phyloP scores from a whole-genome alignment of 2,113 vertebrate species.

The Oryzias woworae region DNA sequence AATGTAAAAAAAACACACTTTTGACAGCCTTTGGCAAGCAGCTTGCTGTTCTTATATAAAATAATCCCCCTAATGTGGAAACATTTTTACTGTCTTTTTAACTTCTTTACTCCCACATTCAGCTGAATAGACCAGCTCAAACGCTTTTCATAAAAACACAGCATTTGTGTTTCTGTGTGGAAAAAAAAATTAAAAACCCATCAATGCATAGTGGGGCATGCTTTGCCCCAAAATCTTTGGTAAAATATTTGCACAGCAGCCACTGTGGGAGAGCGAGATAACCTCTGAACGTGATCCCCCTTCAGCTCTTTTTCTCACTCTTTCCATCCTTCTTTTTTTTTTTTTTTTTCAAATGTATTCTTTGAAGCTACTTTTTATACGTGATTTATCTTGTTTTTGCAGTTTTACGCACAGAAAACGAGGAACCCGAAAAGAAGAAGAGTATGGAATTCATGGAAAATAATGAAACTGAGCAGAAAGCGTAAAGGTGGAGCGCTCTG shows the following conservation, averaged over 20 bases:
- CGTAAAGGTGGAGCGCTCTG: constrained; percentile 32
- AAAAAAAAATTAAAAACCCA: constrained; percentile 7
- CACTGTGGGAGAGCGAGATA: constrained; percentile 61
- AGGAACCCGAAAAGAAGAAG: background rate
- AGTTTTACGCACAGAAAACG: constrained; percentile 13
- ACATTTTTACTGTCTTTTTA: too few relatives aligned
- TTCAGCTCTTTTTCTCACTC: constrained; percentile 2
- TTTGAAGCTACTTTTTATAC: constrained; percentile 29
- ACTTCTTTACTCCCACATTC: too few relatives aligned
- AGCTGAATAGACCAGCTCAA: too few relatives aligned
- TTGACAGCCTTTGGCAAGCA: too few relatives aligned
- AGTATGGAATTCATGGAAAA: background rate
- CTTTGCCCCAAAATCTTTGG: constrained; percentile 64
- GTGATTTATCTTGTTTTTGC: constrained; percentile 26
- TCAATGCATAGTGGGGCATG: constrained; percentile 16
- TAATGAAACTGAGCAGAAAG: constrained; percentile 12
- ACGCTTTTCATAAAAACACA: constrained; percentile 4
- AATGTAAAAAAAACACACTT: too few relatives aligned
- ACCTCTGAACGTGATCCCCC: constrained; percentile 54
- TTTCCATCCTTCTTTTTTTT: background rate
- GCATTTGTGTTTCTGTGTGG: constrained; percentile 14
- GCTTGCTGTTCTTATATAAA: too few relatives aligned
- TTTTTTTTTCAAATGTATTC: constrained; percentile 24
- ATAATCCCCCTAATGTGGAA: too few relatives aligned
- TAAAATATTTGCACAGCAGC: constrained; percentile 71